Evolutionary conservation across 2,797 vertebrate genomes (phyloP), one percentile per base, ranked within the genome.

Genomic region (Jordanella pulchra): DNA sequence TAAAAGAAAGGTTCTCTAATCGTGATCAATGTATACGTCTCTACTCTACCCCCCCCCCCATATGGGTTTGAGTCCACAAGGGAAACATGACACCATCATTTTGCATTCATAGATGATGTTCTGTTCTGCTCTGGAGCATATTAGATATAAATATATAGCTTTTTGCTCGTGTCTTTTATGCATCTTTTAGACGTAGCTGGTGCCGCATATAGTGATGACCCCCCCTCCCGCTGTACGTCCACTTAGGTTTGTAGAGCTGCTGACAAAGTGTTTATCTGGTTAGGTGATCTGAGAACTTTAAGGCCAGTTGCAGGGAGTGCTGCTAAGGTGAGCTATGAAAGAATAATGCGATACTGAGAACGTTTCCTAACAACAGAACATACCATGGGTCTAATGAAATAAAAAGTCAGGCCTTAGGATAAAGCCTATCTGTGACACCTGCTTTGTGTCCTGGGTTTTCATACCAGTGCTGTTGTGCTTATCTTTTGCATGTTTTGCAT

Each of bases 311-410:
- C 93, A 92, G 85, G 76, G 83, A 84, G 81, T 80, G 70, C 82
- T 65, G 84, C 90, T 77, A 88, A 92, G 93, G 91, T 87, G 89
- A 90, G 87, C 92, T 89, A 94, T 94, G 86, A 94, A 94, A 94
- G 91, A 94, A 94, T 94, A 94, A 95, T 94, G 93, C 91, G 94
- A 94, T 89, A 94, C 81, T 80, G 94, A 94, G 94, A 94, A 88
- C 80, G 72, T 87, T 89, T 93, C 91, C 91, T 87, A 84, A 73
- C 56, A 75, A 77, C 76, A 81, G 87, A 77, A 80, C 79, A 78
- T 48, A 79, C 81, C 5, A 68, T 78, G 50, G 74, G 72, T 47
- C 48, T 47, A 25, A 66, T 39, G 68, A 58, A 67, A 82, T 27
- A 70, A 76, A 71, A 67, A 42, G 25, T 35, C 21, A 73, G 45